Base-by-base conservation (phyloP, 2,797 vertebrate species). In the Channa striata region DNA sequence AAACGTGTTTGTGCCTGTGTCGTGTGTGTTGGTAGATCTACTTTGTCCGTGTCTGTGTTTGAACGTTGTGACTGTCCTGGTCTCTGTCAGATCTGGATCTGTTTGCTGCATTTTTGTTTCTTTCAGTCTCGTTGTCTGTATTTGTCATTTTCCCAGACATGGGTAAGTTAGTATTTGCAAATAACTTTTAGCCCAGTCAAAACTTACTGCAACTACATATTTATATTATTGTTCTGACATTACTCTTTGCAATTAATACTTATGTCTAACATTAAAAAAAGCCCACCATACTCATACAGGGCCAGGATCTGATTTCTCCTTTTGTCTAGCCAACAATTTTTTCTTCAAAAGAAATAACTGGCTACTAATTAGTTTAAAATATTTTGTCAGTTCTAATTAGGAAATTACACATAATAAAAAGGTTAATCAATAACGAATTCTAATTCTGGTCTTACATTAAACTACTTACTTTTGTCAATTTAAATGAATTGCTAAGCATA, bases 101-200 rank as follows among this genome's bases (percentile, higher is more conserved):
- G 5, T 72, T 34, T 48, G 20, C 51, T 62, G 20, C 36, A 36
- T 68, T 46, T 58, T 43, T 11, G 16, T 69, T 74, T 74, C 14
- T 30, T 62, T 69, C 42, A 12, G 40, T 2, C 69, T 50, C 3
- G 47, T 25, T 68, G 12, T 62, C 52, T 56, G 6, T 44, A 14
- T 37, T 58, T 5, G 4, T 48, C 30, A 5, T 51, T 61, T 66
- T 40, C 3, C 16, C 23, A 21, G 44, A 60, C 43, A 11, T 68
- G 67, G 17, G 71, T 68, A 5, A 59, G 73, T 56, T 14, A 65
- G 74, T 77, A 49, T 82, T 81, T 80, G 77, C 80, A 80, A 77
- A 74, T 21, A 5, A 23, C 20, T 67, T 34, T 40, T 11, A 52
- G 49, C 4, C 37, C 11, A 20, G 25, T 34, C 64, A 16, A 68